Evolutionary conservation across 2,113 vertebrate genomes (phyloP).

Genomic region (Trochalopteron elliotii): DNA sequence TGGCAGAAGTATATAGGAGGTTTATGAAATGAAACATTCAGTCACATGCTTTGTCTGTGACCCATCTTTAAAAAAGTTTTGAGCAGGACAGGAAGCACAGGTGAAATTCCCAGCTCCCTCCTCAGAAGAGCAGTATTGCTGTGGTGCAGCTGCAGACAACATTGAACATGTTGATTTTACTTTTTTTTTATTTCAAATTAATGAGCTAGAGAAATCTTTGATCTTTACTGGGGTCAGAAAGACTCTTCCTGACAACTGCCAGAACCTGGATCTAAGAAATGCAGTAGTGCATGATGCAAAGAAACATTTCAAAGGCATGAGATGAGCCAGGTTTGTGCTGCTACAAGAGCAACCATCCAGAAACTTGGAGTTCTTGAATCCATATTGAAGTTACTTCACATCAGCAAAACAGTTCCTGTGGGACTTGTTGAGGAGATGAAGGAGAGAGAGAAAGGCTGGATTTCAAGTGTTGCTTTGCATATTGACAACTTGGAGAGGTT

Average conservation of each 20-base stretch:
- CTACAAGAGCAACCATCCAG: not conserved
- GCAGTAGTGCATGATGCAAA: rapidly evolving
- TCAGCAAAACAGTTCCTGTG: not conserved
- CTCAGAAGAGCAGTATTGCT: not conserved
- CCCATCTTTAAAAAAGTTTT: not conserved
- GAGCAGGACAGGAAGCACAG: not conserved
- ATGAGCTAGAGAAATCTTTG: not conserved
- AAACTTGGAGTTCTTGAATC: not conserved
- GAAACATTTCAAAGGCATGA: not conserved
- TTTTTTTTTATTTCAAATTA: not conserved
- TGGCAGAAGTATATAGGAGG: not conserved
- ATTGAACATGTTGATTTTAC: not conserved
- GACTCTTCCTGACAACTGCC: not conserved
- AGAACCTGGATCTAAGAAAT: not conserved
- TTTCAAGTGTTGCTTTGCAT: not conserved
- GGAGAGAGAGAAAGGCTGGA: not conserved
- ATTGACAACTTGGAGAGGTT: not conserved
- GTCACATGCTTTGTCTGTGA: not conserved
- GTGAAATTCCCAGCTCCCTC: not conserved
- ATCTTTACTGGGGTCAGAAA: not conserved
- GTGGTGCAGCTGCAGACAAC: not conserved
- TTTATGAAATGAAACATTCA: not conserved
- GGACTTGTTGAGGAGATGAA: not conserved
- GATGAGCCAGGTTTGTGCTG: not conserved
- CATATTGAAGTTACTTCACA: not conserved